phyloP scores from a whole-genome alignment of 2,797 vertebrate species.

The Sternarchorhynchus goeldii region DNA sequence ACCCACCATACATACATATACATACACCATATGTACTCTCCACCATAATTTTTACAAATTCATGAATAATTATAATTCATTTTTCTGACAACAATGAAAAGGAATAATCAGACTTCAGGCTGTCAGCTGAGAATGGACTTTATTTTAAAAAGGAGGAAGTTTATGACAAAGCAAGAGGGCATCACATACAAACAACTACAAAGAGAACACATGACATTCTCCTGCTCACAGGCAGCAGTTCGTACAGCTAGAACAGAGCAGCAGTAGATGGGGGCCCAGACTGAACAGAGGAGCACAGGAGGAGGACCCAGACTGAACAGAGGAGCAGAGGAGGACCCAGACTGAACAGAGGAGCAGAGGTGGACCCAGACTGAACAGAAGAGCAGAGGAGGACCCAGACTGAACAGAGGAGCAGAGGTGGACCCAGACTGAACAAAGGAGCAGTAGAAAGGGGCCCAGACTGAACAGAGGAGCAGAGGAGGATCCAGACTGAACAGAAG shows the following conservation, averaged over 20 bases:
- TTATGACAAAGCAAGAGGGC: slow-evolving; percentile 91
- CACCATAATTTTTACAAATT: no score
- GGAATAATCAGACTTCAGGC: slow-evolving; percentile 11
- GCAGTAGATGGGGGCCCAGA: no score
- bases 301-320: slow-evolving; percentile 52
- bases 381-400: slow-evolving; percentile 57
- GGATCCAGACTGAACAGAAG: slow-evolving; percentile 58
- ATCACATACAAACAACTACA: slow-evolving; percentile 89
- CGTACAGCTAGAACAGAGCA: slow-evolving; percentile 75
- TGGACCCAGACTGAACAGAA: slow-evolving; percentile 61
- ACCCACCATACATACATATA: no score
- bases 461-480: slow-evolving; percentile 68
- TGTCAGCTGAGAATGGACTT: slow-evolving; percentile 84
- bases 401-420: slow-evolving; percentile 74
- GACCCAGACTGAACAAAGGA: slow-evolving; percentile 61
- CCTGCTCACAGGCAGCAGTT: slow-evolving; percentile 22
- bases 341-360: slow-evolving; percentile 69
- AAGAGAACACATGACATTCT: slow-evolving; percentile 68
- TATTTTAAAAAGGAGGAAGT: slow-evolving; percentile 91
- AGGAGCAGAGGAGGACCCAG: slow-evolving; percentile 61
- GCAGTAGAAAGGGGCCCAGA: slow-evolving; percentile 53
- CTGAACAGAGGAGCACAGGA: slow-evolving; percentile 70
- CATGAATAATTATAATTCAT: no score
- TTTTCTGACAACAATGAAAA: slow-evolving; percentile 38
- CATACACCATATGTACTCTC: no score